These are phyloP conservation scores for Anhinga anhinga DNA, from an alignment of 2,113 vertebrate species.

Conservation along the genomic window DNA sequence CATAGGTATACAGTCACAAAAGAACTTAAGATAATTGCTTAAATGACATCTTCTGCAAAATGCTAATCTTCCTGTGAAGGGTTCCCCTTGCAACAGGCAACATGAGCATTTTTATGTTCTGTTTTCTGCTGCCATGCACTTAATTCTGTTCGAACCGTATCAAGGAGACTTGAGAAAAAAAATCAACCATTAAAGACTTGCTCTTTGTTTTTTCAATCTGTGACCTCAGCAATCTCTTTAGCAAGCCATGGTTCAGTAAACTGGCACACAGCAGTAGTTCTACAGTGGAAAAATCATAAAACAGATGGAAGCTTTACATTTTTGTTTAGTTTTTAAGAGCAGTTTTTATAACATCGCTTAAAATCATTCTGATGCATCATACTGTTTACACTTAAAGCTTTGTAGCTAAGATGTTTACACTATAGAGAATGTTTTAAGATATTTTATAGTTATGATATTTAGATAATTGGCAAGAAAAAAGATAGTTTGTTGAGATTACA, in stretches of 20 bases:
- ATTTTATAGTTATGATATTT: conserved; percentile 92
- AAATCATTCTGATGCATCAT: conserved; percentile 80
- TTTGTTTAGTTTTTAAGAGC: conserved; percentile 85
- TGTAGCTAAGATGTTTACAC: conserved; percentile 87
- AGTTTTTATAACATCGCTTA: conserved; percentile 85
- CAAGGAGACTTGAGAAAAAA: conserved; percentile 59
- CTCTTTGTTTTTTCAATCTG: conserved; percentile 77
- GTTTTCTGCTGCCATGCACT: conserved; percentile 19
- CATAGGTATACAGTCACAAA: not conserved
- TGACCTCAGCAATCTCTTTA: conserved; percentile 85
- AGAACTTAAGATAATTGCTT: conserved; percentile 20
- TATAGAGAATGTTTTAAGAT: conserved; percentile 83
- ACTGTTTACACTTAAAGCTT: conserved; percentile 83
- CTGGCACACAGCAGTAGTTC: conserved; percentile 83
- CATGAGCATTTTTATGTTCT: not conserved
- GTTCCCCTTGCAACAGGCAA: conserved; percentile 33
- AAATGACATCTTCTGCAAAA: conserved; percentile 34
- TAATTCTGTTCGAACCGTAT: conserved; percentile 47
- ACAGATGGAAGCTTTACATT: conserved; percentile 89
- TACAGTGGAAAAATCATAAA: conserved; percentile 85
- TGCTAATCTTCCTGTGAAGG: not conserved
- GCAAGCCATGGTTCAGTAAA: conserved; percentile 84
- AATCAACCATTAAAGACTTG: conserved; percentile 73
- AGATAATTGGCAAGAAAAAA: conserved; percentile 86
- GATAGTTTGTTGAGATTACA: conserved; percentile 86